Evolutionary conservation across 2,113 vertebrate species (phyloP), one percentile per base, ranked within the genome.

Genomic region (Catharus minimus): DNA sequence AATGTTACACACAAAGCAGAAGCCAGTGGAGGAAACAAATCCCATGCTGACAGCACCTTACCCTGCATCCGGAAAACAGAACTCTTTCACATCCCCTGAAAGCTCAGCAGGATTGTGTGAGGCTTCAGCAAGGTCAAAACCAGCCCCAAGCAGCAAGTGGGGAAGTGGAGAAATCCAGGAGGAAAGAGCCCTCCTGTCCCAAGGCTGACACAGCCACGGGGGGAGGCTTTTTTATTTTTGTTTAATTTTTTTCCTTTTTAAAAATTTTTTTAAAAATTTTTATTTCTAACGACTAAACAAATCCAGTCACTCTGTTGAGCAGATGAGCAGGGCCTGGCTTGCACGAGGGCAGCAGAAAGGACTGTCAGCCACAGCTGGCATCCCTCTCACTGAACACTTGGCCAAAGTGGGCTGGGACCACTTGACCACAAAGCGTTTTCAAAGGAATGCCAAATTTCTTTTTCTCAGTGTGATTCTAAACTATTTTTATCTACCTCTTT

Each of bases 401-500:
- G 65, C 73, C 80, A 60, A 67, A 90, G 60, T 10, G 36, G 21
- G 39, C 82, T 77, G 38, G 56, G 73, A 94, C 9, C 74, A 12
- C 56, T 80, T 74, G 79, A 52, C 71, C 36, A 0, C 83, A 85
- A 50, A 44, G 77, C 20, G 15, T 58, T 86, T 89, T 84, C 74
- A 92, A 79, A 92, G 71, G 71, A 75, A 79, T 55, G n/a, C 73
- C 62, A 85, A 66, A 78, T 73, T 69, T 62, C 33, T 86, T 56
- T 87, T 89, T n/a, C 69, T 75, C 67, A 26, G 19, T 33, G 27
- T 50, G 61, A 58, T 84, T 89, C 77, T 9, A 4, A 30, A 69
- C 92, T 90, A 82, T 93, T 95, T 95, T 95, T 90, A 68, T 87
- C 83, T 58, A 10, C 66, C 50, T 19, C 86, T 75, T 86, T 86